Percentiles rank a stretch among this genome's conserved stretches.
Evolutionary conservation across 2,888 invertebrate genomes (phyloP).

Genomic region (Thelaira solivaga): DNA sequence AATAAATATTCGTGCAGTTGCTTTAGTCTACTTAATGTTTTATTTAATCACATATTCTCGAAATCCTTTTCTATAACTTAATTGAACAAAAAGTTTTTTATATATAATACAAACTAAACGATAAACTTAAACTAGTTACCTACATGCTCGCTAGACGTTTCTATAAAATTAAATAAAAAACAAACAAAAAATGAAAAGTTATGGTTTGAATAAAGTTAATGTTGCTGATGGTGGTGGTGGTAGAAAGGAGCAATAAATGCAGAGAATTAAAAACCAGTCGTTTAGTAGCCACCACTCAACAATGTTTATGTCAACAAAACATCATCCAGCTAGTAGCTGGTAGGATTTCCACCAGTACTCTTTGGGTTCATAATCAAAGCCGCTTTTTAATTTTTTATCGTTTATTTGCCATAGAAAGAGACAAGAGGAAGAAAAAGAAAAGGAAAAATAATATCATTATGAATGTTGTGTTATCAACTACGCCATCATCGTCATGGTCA

Average conservation of each 20-base stretch:
- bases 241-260: not conserved
- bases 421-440: not conserved
- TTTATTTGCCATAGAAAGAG: conserved; percentile 52
- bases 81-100: too few relatives aligned
- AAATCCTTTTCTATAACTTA: too few relatives aligned
- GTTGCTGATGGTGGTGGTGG: conserved; percentile 34
- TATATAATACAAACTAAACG: not conserved
- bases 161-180: not conserved
- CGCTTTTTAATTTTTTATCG: conserved; percentile 44
- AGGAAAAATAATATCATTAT: conserved; percentile 33
- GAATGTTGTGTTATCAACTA: conserved; percentile 52
- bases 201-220: conserved; percentile 22
- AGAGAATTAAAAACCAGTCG: conserved; percentile 22
- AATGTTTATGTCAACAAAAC: conserved; percentile 74
- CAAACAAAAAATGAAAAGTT: conserved; percentile 7
- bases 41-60: too few relatives aligned
- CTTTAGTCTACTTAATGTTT: too few relatives aligned
- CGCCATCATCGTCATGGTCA: conserved; percentile 46
- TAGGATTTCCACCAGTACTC: conserved; percentile 2
- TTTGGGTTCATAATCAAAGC: conserved; percentile 49
- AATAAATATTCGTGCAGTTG: too few relatives aligned
- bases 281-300: conserved; percentile 64
- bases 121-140: not conserved
- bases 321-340: conserved; percentile 67
- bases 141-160: not conserved